These are phyloP conservation scores for Mizuhopecten yessoensis DNA, from an alignment of 1,140 invertebrate species.

Conservation along the genomic window DNA sequence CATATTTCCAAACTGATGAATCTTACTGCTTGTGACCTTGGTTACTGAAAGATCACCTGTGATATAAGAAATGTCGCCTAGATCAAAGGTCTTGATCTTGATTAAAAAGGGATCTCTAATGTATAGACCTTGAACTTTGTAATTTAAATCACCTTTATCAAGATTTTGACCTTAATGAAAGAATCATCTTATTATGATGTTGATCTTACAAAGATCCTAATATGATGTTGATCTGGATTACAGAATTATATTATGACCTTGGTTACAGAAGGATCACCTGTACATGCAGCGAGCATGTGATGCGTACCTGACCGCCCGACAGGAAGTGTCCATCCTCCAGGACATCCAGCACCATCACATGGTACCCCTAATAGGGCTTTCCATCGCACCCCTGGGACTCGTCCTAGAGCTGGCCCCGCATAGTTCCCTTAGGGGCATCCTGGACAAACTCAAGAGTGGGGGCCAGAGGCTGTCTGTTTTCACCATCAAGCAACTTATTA, in stretches of 20 bases:
- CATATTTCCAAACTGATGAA: too few relatives aligned
- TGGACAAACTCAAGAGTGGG: constrained; percentile 92
- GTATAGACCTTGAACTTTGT: too few relatives aligned
- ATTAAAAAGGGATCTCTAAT: too few relatives aligned
- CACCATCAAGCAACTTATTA: constrained; percentile 92
- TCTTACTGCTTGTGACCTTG: too few relatives aligned
- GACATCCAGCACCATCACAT: constrained; percentile 95
- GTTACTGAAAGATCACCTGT: too few relatives aligned
- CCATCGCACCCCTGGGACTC: constrained; percentile 95
- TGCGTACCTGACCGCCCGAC: constrained; percentile 96
- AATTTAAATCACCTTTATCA: too few relatives aligned
- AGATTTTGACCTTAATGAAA: background rate
- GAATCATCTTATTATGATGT: background rate
- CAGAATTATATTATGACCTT: background rate
- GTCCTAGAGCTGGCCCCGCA: constrained; percentile 95
- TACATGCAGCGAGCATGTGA: constrained; percentile 89
- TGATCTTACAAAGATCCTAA: background rate
- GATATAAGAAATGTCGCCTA: too few relatives aligned
- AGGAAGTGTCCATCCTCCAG: constrained; percentile 95
- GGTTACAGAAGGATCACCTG: constrained; percentile 67
- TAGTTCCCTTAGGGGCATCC: constrained; percentile 92
- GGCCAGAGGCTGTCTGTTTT: constrained; percentile 92
- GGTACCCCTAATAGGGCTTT: constrained; percentile 91
- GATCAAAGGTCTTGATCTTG: too few relatives aligned
- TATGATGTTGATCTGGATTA: background rate